Evolutionary conservation across 2,888 invertebrate genomes (phyloP), one percentile per base, ranked within the genome.

Genomic region (Drosophila leonis): DNA sequence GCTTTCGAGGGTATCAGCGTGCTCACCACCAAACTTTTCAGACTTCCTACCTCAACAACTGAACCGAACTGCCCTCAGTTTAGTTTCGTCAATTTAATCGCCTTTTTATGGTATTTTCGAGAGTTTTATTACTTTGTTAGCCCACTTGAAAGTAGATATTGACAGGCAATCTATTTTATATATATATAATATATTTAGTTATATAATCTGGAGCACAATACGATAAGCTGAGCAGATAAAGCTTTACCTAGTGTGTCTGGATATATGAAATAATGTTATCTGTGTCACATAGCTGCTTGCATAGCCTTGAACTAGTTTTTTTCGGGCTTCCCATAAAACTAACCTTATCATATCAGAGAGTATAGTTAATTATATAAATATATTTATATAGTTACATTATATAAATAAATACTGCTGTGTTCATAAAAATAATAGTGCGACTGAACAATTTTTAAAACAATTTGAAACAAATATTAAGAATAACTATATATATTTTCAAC

Each of bases 41-140:
- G 8, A 18, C n/a, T 15, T 24, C 29, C 39, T 37, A 12, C 44
- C 61, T 20, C n/a, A 39, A 35, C 20, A 51, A 18, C 31, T 31
- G 2, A 15, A 10, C 15, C 24, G 24, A 24, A n/a, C n/a, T n/a
- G n/a, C n/a, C 13, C 31, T 18, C 0, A 24, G 29, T 29, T 31
- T 6, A 18, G n/a, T 48, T 29, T 61, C 49, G 55, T 56, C 59
- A 51, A 60, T 63, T 75, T 79, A 79, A 82, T 70, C 62, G 54
- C 37, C 18, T 39, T 51, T 72, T 66, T n/a, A 56, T 39, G 31
- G 57, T 1, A 27, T 20, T 27, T 15, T 7, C 0, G 18, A 12
- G 15, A n/a, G 15, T 33, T 41, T 20, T 27, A 46, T 37, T 18
- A 18, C 15, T 15, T 29, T 29, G n/a, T 13, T 13, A 42, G n/a